phyloP scores from a whole-genome alignment of 2,888 invertebrate species.

The Coremacera marginata region DNA sequence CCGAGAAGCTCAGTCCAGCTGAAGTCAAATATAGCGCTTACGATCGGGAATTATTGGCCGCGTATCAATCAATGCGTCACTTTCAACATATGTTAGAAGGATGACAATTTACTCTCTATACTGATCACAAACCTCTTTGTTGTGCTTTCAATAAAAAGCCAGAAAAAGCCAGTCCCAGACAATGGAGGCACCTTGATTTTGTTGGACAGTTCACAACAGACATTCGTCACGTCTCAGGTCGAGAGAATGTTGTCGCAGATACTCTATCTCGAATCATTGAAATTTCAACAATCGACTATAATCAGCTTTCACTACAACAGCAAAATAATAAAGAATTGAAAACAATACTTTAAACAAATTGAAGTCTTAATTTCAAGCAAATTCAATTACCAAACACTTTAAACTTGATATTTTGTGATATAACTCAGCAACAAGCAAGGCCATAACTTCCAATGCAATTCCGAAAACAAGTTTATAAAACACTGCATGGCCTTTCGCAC shows the following conservation, averaged over 20 bases:
- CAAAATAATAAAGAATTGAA: constrained; percentile 5
- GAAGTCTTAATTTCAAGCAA: neutral
- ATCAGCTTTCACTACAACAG: neutral
- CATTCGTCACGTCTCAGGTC: constrained; percentile 23
- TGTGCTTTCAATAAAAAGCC: constrained; percentile 30
- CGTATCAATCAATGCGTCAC: neutral
- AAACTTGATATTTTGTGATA: neutral
- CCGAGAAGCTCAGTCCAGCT: constrained; percentile 21
- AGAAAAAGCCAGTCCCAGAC: constrained; percentile 26
- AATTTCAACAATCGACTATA: constrained; percentile 18
- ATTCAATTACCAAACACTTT: no score
- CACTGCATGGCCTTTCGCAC: neutral
- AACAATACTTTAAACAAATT: neutral
- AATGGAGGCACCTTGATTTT: constrained; percentile 36
- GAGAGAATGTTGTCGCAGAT: constrained; percentile 31
- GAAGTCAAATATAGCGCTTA: constrained; percentile 33
- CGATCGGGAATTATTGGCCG: constrained; percentile 23
- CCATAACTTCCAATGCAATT: constrained; percentile 18
- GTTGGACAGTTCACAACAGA: constrained; percentile 35
- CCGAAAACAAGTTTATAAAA: no score
- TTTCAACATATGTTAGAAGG: neutral
- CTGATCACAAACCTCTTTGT: constrained; percentile 36
- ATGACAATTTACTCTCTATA: constrained; percentile 27
- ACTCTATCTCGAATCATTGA: constrained; percentile 33
- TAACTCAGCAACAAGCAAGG: neutral